Evolutionary conservation across 2,113 vertebrate species (phyloP).

Genomic region (Sebastes fasciatus): DNA sequence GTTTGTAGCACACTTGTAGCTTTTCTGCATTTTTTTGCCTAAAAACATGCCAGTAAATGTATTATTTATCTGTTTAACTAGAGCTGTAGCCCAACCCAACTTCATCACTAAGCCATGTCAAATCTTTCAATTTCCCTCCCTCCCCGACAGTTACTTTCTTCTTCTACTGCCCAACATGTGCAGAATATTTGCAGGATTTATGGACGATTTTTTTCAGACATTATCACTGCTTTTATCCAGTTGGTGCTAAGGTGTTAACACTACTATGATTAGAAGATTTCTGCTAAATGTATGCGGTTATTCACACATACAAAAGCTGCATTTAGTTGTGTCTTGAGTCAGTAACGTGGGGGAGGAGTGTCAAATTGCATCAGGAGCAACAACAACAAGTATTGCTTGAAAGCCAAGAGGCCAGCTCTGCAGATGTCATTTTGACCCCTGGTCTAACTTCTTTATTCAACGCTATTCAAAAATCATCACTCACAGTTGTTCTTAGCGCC

Average conservation of each 20-base stretch:
- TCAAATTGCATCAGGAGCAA: slow-evolving; percentile 52
- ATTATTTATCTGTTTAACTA: background rate
- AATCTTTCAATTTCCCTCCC: slow-evolving; percentile 12
- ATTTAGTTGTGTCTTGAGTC: slow-evolving; percentile 52
- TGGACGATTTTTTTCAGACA: background rate
- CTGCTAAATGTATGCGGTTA: background rate
- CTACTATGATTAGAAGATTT: slow-evolving; percentile 32
- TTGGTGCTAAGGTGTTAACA: background rate
- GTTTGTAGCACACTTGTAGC: background rate
- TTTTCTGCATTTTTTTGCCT: background rate
- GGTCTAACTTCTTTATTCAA: slow-evolving; percentile 47
- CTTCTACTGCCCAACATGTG: background rate
- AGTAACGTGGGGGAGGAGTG: slow-evolving; percentile 34
- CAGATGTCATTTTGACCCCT: slow-evolving; percentile 38
- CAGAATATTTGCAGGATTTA: background rate
- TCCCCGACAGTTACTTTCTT: background rate
- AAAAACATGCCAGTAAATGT: background rate
- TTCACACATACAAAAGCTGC: slow-evolving; percentile 36
- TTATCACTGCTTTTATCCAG: background rate
- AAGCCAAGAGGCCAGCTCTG: slow-evolving; percentile 26
- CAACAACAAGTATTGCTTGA: slow-evolving; percentile 41
- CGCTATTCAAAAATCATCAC: slow-evolving; percentile 36
- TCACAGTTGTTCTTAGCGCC: slow-evolving; percentile 39
- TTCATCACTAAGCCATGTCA: slow-evolving; percentile 27
- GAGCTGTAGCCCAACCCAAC: slow-evolving; percentile 23